These are phyloP conservation scores for Pogoniulus pusillus DNA, from an alignment of 2,797 vertebrate genomes.

Conservation along the genomic window DNA sequence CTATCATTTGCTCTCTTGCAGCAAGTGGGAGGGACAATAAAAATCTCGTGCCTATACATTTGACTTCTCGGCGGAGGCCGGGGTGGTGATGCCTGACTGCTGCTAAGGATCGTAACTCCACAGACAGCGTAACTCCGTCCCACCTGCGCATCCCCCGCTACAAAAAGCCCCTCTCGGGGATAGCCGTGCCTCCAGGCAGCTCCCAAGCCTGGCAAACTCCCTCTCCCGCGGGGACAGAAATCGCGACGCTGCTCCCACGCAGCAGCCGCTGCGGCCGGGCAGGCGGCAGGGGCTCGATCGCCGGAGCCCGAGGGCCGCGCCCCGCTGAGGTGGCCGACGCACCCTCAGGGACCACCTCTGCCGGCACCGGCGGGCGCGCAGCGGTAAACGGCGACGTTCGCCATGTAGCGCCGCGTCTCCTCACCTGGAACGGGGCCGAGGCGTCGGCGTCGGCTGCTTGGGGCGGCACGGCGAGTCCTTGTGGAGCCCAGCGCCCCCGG, in stretches of 20 bases:
- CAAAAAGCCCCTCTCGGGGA: not conserved
- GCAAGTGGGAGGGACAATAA: slow-evolving; percentile 6
- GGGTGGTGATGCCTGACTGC: not conserved
- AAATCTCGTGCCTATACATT: not conserved
- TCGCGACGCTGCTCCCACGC: not conserved
- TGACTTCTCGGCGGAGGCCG: slow-evolving; percentile 5
- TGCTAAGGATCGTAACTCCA: not conserved
- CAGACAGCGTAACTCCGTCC: not conserved
- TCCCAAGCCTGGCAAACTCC: not conserved
- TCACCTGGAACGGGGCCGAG: slow-evolving; percentile 69
- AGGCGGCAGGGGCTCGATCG: not conserved
- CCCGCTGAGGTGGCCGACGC: not conserved
- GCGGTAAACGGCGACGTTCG: not conserved
- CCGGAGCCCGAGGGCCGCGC: not conserved
- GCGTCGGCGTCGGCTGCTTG: not conserved
- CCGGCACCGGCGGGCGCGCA: not conserved
- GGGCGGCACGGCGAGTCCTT: not conserved
- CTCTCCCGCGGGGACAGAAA: not conserved
- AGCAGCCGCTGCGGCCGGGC: not conserved
- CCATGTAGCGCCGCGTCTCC: not conserved
- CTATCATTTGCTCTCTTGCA: not conserved
- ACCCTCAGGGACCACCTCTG: not conserved
- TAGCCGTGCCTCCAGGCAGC: not conserved
- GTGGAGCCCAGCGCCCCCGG: not conserved
- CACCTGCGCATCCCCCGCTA: not conserved